These are phyloP conservation scores for Dasyprocta punctata DNA, from an alignment of 2,113 vertebrate genomes.

Conservation along the genomic window DNA sequence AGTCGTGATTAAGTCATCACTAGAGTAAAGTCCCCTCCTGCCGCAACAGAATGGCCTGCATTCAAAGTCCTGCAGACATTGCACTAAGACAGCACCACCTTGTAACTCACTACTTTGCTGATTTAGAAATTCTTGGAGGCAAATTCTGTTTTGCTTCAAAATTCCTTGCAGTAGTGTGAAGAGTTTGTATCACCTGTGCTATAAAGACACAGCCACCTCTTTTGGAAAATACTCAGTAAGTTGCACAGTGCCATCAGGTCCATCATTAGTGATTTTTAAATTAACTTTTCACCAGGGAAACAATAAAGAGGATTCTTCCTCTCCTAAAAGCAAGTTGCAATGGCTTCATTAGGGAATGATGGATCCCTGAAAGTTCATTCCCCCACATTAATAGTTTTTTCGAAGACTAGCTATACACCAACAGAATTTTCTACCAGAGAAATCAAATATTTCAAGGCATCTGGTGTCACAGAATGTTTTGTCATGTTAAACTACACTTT, in stretches of 20 bases:
- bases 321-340: background rate
- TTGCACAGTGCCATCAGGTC: background rate
- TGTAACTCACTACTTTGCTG: background rate
- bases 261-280: background rate
- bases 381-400: background rate
- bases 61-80: background rate
- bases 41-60: background rate
- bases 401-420: background rate
- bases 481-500: background rate
- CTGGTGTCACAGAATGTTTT: background rate
- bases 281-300: background rate
- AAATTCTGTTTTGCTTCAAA: slow-evolving; percentile 48
- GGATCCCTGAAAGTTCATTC: background rate
- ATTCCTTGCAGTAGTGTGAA: background rate
- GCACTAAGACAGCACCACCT: background rate
- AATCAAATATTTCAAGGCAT: background rate
- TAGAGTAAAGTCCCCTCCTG: background rate
- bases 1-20: slow-evolving; percentile 4
- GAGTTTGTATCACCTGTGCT: background rate
- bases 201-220: background rate
- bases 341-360: background rate
- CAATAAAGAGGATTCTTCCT: background rate
- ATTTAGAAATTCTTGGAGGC: slow-evolving; percentile 29
- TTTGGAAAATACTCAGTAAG: background rate
- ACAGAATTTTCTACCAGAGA: slow-evolving; percentile 36